Evolutionary conservation across 2,797 vertebrate species (phyloP), one percentile per base, ranked within the genome.

Genomic region (Poeciliopsis presidionis): DNA sequence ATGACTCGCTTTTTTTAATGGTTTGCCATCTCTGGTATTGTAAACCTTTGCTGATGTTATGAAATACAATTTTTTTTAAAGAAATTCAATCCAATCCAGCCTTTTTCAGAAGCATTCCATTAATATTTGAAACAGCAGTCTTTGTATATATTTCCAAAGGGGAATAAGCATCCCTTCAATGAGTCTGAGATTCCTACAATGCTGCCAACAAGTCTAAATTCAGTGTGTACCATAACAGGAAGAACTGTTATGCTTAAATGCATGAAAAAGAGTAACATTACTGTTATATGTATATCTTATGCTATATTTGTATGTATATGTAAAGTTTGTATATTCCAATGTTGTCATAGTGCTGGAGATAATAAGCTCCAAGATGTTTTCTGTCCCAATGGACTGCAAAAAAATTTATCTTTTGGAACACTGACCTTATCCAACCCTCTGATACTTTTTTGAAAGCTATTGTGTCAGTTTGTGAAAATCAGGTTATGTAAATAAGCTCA

Each of bases 401-500:
- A 25, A n/a, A 53, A 53, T 0, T 2, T 30, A 69, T 75, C 30
- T 22, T 57, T 51, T 55, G 46, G 18, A 49, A 57, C 33, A 39
- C 63, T 53, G 45, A 79, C 36, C 18, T 41, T 7, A 78, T 69
- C 33, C 45, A 79, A 72, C 70, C 57, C n/a, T 73, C 13, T 22
- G 51, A 45, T 43, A 49, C 4, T 75, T 71, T 74, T 30, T 36
- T 61, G 57, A 81, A 80, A 78, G 9, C 33, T 76, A 47, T 61
- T 75, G 73, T 73, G 65, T 76, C 84, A 72, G 51, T 74, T 81
- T 77, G 65, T 46, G 75, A 76, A 89, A 90, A 78, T 53, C 51
- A 87, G 83, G 84, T 71, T 74, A 73, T 22, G 80, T 63, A 84
- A 87, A 83, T 28, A 76, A 76, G 77, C 53, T 80, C 55, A 85